Base-by-base conservation (phyloP, 2,113 vertebrate genomes). In the Hyperopisus bebe region DNA sequence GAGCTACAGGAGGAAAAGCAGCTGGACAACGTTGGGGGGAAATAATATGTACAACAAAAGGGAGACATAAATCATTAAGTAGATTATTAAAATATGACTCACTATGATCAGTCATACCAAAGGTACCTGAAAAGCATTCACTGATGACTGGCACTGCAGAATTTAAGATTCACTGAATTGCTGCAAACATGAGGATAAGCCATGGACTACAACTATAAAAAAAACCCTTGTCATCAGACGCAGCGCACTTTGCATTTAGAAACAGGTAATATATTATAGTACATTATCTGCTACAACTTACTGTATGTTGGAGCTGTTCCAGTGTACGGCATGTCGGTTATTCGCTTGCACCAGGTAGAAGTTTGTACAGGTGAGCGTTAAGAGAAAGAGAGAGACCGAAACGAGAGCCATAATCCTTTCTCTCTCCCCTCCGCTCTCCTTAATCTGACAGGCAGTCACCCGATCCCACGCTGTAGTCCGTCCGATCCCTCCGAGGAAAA, bases 261-360 rank as follows among this genome's bases (percentile, higher is more conserved):
- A 86, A 27, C n/a, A n/a, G 84, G 19, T 27, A 44, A 46, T 53
- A 50, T 31, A 31, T 86, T n/a, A 11, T 15, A 47, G 46, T 21
- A 48, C 1, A 21, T 48, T 27, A 5, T 86, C 47, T 50, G 90
- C 88, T 86, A 17, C 42, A 90, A 95, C 96, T 98, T 97, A 98
- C 97, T 97, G 97, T 95, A 96, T 96, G 95, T 98, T 98, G 93
- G 97, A 98, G 96, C 97, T 97, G 96, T 98, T 98, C 97, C 97
- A 98, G 94, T 98, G 97, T 86, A 98, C 97, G 77, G 97, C 97
- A 92, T 98, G 97, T 90, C 97, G 96, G 95, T 97, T 87, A 53
- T 53, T 97, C 90, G 96, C 96, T 90, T 95, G 91, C 94, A 94
- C 94, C 95, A 94, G 95, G 94, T 94, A 89, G 92, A 94, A 91